A percentile compares a stretch with the other conserved stretches of the same genome.
phyloP scores from a whole-genome alignment of 2,888 invertebrate species.

The Notodonta dromedarius region DNA sequence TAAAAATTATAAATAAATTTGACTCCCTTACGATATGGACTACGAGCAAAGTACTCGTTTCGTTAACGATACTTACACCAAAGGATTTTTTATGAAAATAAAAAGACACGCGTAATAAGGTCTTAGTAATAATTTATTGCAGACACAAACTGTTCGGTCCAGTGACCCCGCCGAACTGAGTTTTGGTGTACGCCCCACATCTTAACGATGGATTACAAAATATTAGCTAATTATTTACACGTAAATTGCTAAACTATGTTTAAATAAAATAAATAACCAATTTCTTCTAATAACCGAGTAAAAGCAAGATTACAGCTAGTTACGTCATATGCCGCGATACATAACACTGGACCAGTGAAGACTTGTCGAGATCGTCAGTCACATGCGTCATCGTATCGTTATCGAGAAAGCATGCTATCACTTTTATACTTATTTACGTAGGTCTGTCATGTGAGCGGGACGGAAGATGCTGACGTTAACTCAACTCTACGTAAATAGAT shows the following conservation, averaged over 20 bases:
- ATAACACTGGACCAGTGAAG: conserved; percentile 16
- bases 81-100: conserved; percentile 11
- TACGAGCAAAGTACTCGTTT: too few species aligned
- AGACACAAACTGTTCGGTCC: conserved; percentile 79
- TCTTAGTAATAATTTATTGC: conserved; percentile 80
- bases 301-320: conserved; percentile 49
- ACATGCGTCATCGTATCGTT: too few species aligned
- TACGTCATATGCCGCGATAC: conserved; percentile 23
- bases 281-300: conserved; percentile 71
- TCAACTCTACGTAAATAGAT: too few species aligned
- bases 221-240: conserved; percentile 73
- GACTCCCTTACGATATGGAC: too few species aligned
- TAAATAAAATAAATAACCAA: conserved; percentile 77
- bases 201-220: conserved; percentile 61
- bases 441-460: too few species aligned
- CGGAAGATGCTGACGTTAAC: too few species aligned
- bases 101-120: conserved; percentile 37
- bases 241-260: conserved; percentile 42
- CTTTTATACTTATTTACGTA: too few species aligned
- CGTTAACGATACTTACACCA: too few species aligned
- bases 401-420: too few species aligned
- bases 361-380: too few species aligned
- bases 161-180: conserved; percentile 75
- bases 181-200: conserved; percentile 68
- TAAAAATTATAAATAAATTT: too few species aligned